Evolutionary conservation across 2,797 vertebrate species (phyloP), one percentile per base, ranked within the genome.

Genomic region (Macroramphosus scolopax): DNA sequence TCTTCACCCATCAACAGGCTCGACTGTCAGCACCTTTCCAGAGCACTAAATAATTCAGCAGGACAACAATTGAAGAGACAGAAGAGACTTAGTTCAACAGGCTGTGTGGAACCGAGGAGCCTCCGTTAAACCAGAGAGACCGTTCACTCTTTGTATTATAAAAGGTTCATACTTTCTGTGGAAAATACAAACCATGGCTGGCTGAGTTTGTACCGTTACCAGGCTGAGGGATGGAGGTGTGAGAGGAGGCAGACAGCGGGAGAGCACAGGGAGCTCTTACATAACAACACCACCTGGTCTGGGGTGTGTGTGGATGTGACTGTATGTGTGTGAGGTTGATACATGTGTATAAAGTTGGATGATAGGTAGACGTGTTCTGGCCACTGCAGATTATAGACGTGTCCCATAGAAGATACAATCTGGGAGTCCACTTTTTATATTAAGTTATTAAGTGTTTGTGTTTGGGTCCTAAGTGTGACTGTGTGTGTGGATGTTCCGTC

Each of bases 11-110:
- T 66, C 46, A 42, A 33, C 25, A 29, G 4, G 42, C 49, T 77
- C 36, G 63, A 72, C 49, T 41, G 22, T 74, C 72, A 67, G 65
- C 66, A 51, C 51, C 64, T 49, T 63, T 41, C 18, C 32, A 9
- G 7, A 11, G 18, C 40, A 53, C 63, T 84, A 24, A 83, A 79
- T 84, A 63, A 81, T 84, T 82, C 65, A 83, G 17, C 15, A 13
- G 4, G 53, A 51, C 63, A 57, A 10, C 33, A 35, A 26, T 38
- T 38, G 42, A 34, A 36, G 40, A 45, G 55, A 50, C 51, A 68
- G 16, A 36, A 53, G 18, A 59, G 29, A 26, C 28, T 35, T 22
- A 15, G 37, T 17, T n/a, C 36, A 12, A 15, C 29, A 11, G 26
- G n/a, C 24, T 34, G 17, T 42, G 31, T 20, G 25, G 13, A 14